Evolutionary conservation across 1,140 invertebrate genomes (phyloP).

Genomic region (Batillaria attramentaria): DNA sequence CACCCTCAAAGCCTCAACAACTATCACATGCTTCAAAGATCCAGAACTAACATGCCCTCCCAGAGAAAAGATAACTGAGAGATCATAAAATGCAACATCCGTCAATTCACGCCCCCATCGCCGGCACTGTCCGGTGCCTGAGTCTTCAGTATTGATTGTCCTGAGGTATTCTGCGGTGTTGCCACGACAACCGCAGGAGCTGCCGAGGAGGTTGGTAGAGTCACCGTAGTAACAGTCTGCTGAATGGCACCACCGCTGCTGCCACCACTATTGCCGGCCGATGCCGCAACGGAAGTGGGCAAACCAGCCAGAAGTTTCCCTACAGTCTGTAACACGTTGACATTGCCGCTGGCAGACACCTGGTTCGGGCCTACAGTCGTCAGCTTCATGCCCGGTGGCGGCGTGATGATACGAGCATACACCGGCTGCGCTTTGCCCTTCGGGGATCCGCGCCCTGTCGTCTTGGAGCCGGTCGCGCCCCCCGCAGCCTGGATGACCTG

Average conservation of each 20-base stretch:
- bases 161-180: not conserved
- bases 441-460: slow-evolving; percentile 47
- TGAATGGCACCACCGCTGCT: not conserved
- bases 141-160: slow-evolving; percentile 19
- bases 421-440: slow-evolving; percentile 66
- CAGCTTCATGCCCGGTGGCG: slow-evolving; percentile 62
- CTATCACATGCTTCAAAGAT: not conserved
- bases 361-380: slow-evolving; percentile 43
- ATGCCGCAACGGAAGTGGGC: not conserved
- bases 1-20: not conserved
- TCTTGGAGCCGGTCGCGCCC: slow-evolving; percentile 29
- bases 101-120: not conserved
- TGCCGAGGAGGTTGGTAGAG: slow-evolving; percentile 12
- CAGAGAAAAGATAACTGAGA: too few relatives aligned
- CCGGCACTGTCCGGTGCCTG: not conserved
- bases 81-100: not conserved
- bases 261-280: not conserved
- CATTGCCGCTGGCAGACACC: slow-evolving; percentile 31
- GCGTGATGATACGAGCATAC: slow-evolving; percentile 69
- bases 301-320: slow-evolving; percentile 49
- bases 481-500: slow-evolving; percentile 47
- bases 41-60: not conserved
- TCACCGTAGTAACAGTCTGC: too few relatives aligned
- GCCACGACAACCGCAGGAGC: slow-evolving; percentile 13
- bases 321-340: slow-evolving; percentile 57